phyloP scores from a whole-genome alignment of 2,888 invertebrate species.

The Eilema griseolum region DNA sequence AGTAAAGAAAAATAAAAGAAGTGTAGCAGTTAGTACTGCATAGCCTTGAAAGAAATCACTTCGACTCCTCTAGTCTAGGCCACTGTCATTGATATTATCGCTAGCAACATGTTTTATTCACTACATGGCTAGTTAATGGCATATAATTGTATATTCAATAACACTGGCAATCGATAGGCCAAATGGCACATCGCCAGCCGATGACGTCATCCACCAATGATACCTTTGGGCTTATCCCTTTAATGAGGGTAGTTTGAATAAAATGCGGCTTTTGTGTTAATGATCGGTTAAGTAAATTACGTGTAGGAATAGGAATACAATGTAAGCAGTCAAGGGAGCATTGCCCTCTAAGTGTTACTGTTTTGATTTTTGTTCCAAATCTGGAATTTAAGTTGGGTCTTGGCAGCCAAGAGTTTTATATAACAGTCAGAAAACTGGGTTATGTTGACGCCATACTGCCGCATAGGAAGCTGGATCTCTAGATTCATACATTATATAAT shows the following conservation, averaged over 20 bases:
- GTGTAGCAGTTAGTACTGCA: too few species aligned
- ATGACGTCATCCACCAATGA: conserved; percentile 4
- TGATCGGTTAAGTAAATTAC: neutral
- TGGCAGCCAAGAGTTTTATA: conserved; percentile 4
- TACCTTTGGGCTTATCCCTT: neutral
- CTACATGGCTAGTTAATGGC: neutral
- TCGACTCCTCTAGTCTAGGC: neutral
- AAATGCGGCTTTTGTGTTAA: neutral
- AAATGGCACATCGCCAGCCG: conserved; percentile 7
- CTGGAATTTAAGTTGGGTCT: neutral
- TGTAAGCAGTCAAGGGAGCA: neutral
- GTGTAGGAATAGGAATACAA: neutral
- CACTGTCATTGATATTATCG: conserved; percentile 11
- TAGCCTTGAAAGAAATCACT: conserved; percentile 10
- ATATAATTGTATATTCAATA: conserved; percentile 1
- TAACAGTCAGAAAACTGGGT: neutral
- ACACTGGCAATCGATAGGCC: conserved; percentile 7
- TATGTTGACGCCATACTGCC: neutral
- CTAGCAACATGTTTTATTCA: conserved; percentile 11
- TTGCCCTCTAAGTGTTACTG: neutral
- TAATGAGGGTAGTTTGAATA: conserved; percentile 12
- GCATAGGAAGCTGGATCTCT: neutral
- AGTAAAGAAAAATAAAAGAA: too few species aligned
- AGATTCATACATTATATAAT: neutral
- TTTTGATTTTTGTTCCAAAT: neutral